phyloP scores from a whole-genome alignment of 2,113 vertebrate genomes.

The Myxocyprinus asiaticus region DNA sequence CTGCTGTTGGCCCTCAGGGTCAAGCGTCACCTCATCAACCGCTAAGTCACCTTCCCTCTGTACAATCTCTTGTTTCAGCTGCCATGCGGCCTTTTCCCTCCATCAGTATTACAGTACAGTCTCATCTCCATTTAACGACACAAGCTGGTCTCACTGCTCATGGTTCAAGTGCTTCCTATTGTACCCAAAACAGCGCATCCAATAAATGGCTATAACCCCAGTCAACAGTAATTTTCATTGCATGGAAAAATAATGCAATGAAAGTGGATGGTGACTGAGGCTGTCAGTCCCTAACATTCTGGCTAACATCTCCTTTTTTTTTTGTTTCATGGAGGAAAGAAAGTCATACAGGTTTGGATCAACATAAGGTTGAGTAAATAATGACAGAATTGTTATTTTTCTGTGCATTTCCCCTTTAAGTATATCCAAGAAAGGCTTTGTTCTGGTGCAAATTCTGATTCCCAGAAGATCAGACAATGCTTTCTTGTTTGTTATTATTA shows the following conservation, averaged over 20 bases:
- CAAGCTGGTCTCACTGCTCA: not conserved
- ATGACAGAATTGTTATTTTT: no score
- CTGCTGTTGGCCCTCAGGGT: conserved; percentile 61
- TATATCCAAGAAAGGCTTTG: conserved; percentile 3
- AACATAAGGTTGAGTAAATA: no score
- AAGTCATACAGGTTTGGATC: no score
- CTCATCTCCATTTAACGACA: conserved; percentile 12
- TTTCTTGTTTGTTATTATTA: conserved; percentile 9
- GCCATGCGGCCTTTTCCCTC: conserved; percentile 3
- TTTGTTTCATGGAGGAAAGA: no score
- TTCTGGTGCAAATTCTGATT: not conserved
- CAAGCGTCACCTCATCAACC: conserved; percentile 60
- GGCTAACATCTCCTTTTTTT: no score
- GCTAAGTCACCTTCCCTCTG: conserved; percentile 47
- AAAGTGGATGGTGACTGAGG: no score
- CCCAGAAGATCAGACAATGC: conserved; percentile 24
- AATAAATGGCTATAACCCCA: not conserved
- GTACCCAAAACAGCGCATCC: not conserved
- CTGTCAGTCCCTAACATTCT: no score
- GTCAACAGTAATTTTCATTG: not conserved
- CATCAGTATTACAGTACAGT: conserved; percentile 44
- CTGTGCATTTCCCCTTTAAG: not conserved
- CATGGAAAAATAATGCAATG: no score
- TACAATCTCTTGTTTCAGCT: conserved; percentile 35
- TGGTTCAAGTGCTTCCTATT: conserved; percentile 14